Evolutionary conservation across 2,113 vertebrate species (phyloP).

Genomic region (Mirza zaza): DNA sequence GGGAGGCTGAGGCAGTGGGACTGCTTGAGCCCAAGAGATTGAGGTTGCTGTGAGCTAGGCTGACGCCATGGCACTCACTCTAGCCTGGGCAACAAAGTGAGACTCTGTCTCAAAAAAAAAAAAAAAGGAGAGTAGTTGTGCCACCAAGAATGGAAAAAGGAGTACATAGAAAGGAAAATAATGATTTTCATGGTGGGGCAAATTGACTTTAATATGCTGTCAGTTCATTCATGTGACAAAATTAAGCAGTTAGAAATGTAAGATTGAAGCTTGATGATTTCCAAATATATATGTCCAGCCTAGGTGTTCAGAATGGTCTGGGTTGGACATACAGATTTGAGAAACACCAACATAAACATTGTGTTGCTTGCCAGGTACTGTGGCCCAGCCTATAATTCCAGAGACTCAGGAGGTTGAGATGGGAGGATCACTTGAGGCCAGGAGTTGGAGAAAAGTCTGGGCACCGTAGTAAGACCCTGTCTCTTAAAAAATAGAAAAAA

Average conservation of each 20-base stretch:
- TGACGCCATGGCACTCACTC: no score
- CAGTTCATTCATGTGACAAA: neutral
- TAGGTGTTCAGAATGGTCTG: neutral
- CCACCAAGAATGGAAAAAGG: neutral
- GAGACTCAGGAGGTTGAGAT: no score
- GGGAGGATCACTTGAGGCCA: no score
- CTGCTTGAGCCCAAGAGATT: no score
- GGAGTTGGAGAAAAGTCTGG: no score
- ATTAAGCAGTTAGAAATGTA: neutral
- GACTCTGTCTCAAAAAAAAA: no score
- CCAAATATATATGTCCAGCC: neutral
- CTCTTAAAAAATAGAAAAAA: no score
- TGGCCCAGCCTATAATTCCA: no score
- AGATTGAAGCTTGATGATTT: neutral
- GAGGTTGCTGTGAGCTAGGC: no score
- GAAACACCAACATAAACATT: neutral
- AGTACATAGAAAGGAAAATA: neutral
- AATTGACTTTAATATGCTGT: neutral
- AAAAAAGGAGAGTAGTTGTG: neutral
- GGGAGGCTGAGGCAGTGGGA: no score
- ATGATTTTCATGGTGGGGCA: neutral
- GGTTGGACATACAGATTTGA: neutral
- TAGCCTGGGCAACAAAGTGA: no score
- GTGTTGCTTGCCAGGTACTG: neutral
- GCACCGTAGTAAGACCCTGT: no score